Evolutionary conservation across 1,140 invertebrate genomes (phyloP).

Genomic region (Cotesia chilonis): DNA sequence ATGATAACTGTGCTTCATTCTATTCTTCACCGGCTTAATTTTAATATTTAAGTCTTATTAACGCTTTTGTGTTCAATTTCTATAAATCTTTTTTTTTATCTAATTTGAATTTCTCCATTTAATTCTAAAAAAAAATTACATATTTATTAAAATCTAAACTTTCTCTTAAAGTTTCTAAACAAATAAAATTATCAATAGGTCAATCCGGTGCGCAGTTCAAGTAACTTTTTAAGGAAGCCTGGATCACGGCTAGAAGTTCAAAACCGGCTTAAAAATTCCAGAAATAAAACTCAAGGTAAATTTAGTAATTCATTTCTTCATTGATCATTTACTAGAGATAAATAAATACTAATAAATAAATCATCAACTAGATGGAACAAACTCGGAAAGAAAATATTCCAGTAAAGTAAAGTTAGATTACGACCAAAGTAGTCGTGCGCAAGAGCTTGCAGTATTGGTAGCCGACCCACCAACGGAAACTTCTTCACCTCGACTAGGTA

Average conservation of each 20-base stretch:
- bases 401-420: slow-evolving; percentile 18
- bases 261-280: slow-evolving; percentile 5
- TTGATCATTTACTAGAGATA: background rate
- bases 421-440: slow-evolving; percentile 58
- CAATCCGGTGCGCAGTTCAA: slow-evolving; percentile 46
- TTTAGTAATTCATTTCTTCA: no score
- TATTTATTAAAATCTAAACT: background rate
- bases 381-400: slow-evolving; percentile 5
- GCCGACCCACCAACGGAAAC: slow-evolving; percentile 49
- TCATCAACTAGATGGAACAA: slow-evolving; percentile 12
- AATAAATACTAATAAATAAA: background rate
- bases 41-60: background rate
- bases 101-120: background rate
- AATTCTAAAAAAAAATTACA: background rate
- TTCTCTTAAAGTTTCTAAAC: slow-evolving; percentile 36
- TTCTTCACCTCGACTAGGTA: slow-evolving; percentile 45
- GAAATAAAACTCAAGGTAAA: no score
- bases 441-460: slow-evolving; percentile 57
- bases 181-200: slow-evolving; percentile 37
- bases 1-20: slow-evolving; percentile 9
- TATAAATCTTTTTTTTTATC: background rate
- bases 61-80: slow-evolving; percentile 1
- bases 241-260: slow-evolving; percentile 33
- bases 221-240: slow-evolving; percentile 43
- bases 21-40: background rate